These are phyloP conservation scores for Drosophila colorata DNA, from an alignment of 2,888 invertebrate species.

Conservation along the genomic window DNA sequence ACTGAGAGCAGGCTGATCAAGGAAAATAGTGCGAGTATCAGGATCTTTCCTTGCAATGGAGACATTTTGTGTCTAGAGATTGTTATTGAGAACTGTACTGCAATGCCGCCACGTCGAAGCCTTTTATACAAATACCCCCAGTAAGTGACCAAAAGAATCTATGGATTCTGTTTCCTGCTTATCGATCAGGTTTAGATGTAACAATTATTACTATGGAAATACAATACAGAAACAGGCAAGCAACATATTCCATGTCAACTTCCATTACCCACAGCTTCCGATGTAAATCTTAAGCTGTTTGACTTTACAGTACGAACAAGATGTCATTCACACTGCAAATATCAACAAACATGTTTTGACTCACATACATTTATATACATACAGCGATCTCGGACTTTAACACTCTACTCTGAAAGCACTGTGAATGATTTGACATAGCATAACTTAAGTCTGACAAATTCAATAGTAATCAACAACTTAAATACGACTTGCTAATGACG, in stretches of 20 bases:
- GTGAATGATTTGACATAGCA: constrained; percentile 33
- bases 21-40: constrained; percentile 4
- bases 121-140: constrained; percentile 15
- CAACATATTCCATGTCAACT: background rate
- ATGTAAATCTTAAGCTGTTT: constrained; percentile 9
- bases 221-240: background rate
- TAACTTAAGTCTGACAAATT: constrained; percentile 18
- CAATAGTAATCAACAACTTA: constrained; percentile 19
- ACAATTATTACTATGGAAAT: background rate
- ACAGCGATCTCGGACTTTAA: background rate
- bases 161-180: constrained; percentile 13
- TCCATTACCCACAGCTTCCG: constrained; percentile 1
- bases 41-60: constrained; percentile 9
- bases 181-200: constrained; percentile 11
- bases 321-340: background rate
- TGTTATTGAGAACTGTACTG: constrained; percentile 12
- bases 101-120: background rate
- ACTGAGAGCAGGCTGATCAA: constrained; percentile 2
- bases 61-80: constrained; percentile 10
- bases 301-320: background rate
- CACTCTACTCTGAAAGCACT: background rate
- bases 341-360: constrained; percentile 4
- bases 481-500: constrained; percentile 29
- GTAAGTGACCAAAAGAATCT: constrained; percentile 1
- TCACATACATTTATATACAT: background rate